phyloP scores from a whole-genome alignment of 53 echinoderm and acorn worm genomes.

The Antedon mediterranea region DNA sequence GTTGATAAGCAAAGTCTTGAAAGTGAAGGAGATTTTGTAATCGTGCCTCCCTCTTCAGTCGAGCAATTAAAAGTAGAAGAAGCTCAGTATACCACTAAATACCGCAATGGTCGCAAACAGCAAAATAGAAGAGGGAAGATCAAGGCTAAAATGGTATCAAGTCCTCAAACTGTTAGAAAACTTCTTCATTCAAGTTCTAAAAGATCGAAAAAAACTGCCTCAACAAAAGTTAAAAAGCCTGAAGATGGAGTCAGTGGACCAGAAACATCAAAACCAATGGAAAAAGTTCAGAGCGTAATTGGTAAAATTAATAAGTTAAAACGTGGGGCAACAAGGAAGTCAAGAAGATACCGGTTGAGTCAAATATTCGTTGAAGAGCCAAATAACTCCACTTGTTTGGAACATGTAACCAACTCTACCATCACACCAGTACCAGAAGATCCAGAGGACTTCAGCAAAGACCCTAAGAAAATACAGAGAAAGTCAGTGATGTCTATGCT shows the following conservation, averaged over 20 bases:
- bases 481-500: constrained; percentile 26
- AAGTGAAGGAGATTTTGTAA: not conserved
- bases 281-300: constrained; percentile 14
- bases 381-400: not conserved
- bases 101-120: not conserved
- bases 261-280: constrained; percentile 11
- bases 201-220: not conserved
- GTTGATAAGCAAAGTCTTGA: not conserved
- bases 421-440: not conserved
- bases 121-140: not conserved
- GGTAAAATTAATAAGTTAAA: constrained; percentile 28
- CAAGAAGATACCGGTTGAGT: constrained; percentile 78
- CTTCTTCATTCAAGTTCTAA: constrained; percentile 32
- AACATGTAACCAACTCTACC: not conserved
- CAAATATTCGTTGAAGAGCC: constrained; percentile 54
- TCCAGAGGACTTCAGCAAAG: not conserved
- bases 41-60: not conserved
- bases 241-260: constrained; percentile 21
- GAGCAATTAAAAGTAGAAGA: not conserved
- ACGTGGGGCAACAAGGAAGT: constrained; percentile 31
- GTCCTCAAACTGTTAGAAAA: constrained; percentile 49
- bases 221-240: constrained; percentile 37
- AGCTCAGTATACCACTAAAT: not conserved
- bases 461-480: constrained; percentile 21
- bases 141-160: constrained; percentile 34